phyloP scores from a whole-genome alignment of 2,113 vertebrate species.

The Poeciliopsis occidentalis region DNA sequence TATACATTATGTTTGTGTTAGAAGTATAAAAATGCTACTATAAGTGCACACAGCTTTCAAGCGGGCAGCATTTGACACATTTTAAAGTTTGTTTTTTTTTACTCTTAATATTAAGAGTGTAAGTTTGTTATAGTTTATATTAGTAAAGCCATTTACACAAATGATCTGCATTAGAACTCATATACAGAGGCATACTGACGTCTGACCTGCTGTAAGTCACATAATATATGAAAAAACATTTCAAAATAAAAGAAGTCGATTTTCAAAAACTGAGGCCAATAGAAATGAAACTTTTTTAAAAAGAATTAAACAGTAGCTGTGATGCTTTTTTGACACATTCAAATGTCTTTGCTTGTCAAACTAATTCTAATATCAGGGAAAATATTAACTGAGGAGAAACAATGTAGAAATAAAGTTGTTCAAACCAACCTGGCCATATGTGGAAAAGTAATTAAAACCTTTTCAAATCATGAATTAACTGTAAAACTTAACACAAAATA shows the following conservation, averaged over 20 bases:
- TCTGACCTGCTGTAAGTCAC: conserved; percentile 47
- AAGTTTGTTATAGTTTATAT: conserved; percentile 38
- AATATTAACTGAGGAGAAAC: neutral
- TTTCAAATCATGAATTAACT: neutral
- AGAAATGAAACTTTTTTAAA: neutral
- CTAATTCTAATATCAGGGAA: neutral
- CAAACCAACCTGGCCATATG: neutral
- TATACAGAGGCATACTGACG: conserved; percentile 64
- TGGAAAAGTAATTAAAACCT: neutral
- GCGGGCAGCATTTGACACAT: conserved; percentile 57
- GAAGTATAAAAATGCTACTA: conserved; percentile 75
- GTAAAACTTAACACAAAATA: neutral
- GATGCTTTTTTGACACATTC: neutral
- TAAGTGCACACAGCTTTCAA: conserved; percentile 56
- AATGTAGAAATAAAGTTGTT: neutral
- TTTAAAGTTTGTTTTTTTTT: conserved; percentile 45
- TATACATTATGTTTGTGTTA: conserved; percentile 17
- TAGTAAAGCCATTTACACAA: conserved; percentile 55
- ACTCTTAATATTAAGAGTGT: conserved; percentile 38
- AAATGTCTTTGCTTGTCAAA: neutral
- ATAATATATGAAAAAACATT: conserved; percentile 34
- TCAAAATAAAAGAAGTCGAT: neutral
- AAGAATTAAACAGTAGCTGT: neutral
- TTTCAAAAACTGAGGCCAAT: conserved; percentile 5
- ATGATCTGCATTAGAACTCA: conserved; percentile 56